Base-by-base conservation (phyloP, 2,797 vertebrate species). In the Platyrinchus mystaceus region DNA sequence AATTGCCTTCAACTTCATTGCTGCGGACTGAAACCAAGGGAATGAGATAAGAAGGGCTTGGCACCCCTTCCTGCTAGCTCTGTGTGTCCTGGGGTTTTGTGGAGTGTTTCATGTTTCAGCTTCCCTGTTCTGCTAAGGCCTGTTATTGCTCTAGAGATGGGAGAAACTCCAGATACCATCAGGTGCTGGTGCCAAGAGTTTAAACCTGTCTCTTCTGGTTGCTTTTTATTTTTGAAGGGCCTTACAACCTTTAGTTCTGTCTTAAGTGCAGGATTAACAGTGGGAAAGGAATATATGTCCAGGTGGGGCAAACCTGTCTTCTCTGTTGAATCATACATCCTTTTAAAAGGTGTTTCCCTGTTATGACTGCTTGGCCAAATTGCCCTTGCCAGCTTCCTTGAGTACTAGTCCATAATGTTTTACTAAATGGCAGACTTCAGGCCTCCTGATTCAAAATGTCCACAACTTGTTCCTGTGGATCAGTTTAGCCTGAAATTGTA, bases 1-100 rank as follows among this genome's bases (percentile, higher is more conserved):
- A 90, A 95, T 60, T 74, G 67, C 74, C 41, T 87, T 88, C 5
- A 8, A 60, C 59, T 90, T 92, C 67, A 23, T 64, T 76, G 74
- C 85, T 91, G 55, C 43, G 75, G 39, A 20, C 55, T 70, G 95
- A 86, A 94, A 94, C 74, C 0, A 0, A 86, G 52, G 9, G 76
- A 87, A 49, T 64, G 73, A 92, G 92, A 79, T 95, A 91, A 95
- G 89, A 77, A 91, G 52, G 76, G 80, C 62, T 94, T 94, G 93
- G 86, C 87, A 84, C 32, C 44, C 32, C 21, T 87, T 88, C 12
- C 44, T 67, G 37, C 49, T 36, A 67, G 68, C 60, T 85, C 53
- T 64, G 63, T 1, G 0, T 64, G 39, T 56, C 53, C 68, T 75
- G 69, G 53, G 64, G 21, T 85, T 93, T 93, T 79, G 81, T 74